Percentiles rank a stretch among this genome's conserved stretches.
These are phyloP conservation scores for Leptinotarsa rubiginosa DNA, from an alignment of 2,888 invertebrate species.

Conservation along the genomic window DNA sequence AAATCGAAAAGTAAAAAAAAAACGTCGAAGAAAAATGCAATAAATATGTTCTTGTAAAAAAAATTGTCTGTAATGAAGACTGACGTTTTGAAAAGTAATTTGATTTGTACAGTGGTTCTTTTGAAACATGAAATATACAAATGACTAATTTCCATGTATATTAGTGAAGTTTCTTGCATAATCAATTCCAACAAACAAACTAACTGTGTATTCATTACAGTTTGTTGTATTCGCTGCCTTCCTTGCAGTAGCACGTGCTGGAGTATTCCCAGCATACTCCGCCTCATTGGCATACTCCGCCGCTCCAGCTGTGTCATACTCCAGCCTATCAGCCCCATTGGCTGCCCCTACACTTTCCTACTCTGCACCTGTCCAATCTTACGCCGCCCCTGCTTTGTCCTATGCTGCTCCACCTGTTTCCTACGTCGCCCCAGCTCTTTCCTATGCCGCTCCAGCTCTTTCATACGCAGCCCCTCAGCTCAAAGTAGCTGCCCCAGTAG, in stretches of 20 bases:
- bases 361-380: background rate
- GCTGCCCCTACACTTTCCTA: conserved; percentile 51
- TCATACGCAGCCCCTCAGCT: conserved; percentile 45
- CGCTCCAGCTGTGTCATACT: conserved; percentile 48
- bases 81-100: no score
- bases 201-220: conserved; percentile 46
- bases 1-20: no score
- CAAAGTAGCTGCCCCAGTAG: conserved; percentile 47
- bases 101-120: no score
- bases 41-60: no score
- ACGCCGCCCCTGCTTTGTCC: background rate
- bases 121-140: no score
- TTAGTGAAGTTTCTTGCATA: no score
- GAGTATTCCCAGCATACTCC: conserved; percentile 38
- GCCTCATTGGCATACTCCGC: conserved; percentile 49
- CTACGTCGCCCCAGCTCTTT: conserved; percentile 53
- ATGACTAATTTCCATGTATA: no score
- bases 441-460: conserved; percentile 56
- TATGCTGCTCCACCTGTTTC: conserved; percentile 24
- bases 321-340: conserved; percentile 36
- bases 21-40: no score
- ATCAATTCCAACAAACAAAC: no score
- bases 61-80: no score
- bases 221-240: conserved; percentile 54
- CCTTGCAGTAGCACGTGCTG: conserved; percentile 53